Conservation (phyloP, 2,797 vertebrate genomes). For the Acanthurus tractus region DNA sequence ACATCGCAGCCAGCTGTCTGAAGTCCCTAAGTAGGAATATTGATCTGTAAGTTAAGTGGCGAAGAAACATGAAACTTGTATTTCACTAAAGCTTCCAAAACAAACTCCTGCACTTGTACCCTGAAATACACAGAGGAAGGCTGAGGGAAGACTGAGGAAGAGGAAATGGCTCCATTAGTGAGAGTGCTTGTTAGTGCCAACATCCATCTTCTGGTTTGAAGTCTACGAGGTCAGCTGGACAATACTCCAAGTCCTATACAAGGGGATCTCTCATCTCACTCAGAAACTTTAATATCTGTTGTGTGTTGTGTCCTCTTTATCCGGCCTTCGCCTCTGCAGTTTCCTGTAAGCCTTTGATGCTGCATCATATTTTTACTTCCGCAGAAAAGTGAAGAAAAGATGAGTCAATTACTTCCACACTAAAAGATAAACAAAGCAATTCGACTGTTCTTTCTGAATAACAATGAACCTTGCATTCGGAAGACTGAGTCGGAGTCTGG, state of each 20-base stretch:
- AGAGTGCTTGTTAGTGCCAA: slow-evolving; percentile 56
- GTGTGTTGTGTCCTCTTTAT: slow-evolving; percentile 16
- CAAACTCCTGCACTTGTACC: slow-evolving; percentile 32
- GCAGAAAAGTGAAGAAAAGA: slow-evolving; percentile 6
- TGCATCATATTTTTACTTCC: neutral
- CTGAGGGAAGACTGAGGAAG: slow-evolving; percentile 27
- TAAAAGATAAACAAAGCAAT: neutral
- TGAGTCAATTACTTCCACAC: neutral
- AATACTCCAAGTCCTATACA: slow-evolving; percentile 34
- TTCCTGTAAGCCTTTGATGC: slow-evolving; percentile 4
- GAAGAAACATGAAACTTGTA: slow-evolving; percentile 56
- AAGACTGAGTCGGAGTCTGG: neutral
- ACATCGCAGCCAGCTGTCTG: neutral
- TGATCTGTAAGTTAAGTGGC: slow-evolving; percentile 45
- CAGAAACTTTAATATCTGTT: neutral
- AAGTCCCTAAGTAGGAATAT: slow-evolving; percentile 25
- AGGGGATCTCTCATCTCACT: slow-evolving; percentile 33
- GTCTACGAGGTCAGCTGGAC: slow-evolving; percentile 52
- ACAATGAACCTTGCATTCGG: neutral
- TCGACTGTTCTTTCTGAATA: neutral
- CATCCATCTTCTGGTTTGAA: slow-evolving; percentile 43
- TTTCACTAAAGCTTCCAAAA: slow-evolving; percentile 40
- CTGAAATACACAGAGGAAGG: slow-evolving; percentile 37
- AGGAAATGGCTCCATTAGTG: slow-evolving; percentile 71
- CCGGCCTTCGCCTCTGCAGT: neutral